Base-by-base conservation (phyloP, 2,113 vertebrate species). In the Erythrolamprus reginae region DNA sequence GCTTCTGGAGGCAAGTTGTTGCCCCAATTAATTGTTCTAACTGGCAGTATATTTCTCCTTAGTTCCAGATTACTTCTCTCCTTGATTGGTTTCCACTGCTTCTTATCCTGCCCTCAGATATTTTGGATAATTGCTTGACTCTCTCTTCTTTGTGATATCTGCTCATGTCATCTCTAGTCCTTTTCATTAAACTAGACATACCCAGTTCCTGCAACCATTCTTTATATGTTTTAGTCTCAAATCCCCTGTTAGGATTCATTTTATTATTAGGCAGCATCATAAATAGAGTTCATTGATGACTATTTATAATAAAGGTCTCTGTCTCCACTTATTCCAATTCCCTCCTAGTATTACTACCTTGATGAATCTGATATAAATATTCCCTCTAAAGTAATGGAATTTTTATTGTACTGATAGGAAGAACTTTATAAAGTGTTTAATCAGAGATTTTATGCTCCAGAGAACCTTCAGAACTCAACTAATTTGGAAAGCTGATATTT, bases 401-500 rank as follows among this genome's bases (percentile, higher is more conserved):
- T 95, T 95, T 92, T 93, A 94, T 96, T 95, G 92, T 93, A 42
- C 90, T 82, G 86, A 84, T 56, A 93, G 92, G 94, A 94, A 94
- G 92, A 92, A 96, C 93, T 96, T 95, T 92, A 92, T 91, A 96
- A 96, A 96, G 95, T 93, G 93, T 95, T 95, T 96, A 97, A 96
- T 96, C 95, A 97, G 91, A 95, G 91, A 93, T 92, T 95, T 84
- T 95, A 92, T 95, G 95, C 93, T 96, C 92, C 92, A 84, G 92
- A 96, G 91, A 90, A 96, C 94, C 92, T 96, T 95, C 86, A 90
- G 92, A 93, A 95, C 92, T 94, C 86, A 96, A 93, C 95, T 96
- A 96, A 96, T 96, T 96, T 96, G 90, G 83, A 92, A 96, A 97
- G 94, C 86, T 93, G 95, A 96, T 96, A 96, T 96, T 95, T 95